Conservation (phyloP, 2,888 invertebrate genomes). For the Pyrocoelia pectoralis region DNA sequence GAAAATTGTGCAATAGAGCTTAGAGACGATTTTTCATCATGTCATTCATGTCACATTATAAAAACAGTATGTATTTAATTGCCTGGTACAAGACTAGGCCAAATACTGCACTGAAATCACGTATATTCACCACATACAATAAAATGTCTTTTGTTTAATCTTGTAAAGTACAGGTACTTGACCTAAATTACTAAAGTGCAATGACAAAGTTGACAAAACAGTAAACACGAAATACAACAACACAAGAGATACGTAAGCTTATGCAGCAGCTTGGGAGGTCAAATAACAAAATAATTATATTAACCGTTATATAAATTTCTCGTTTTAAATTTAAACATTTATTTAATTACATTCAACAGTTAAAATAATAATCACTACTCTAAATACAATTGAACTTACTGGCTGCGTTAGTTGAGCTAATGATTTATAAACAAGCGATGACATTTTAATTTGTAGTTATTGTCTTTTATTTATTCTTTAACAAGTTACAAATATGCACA, state of each 20-base stretch:
- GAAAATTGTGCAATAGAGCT: no score
- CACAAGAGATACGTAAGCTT: neutral
- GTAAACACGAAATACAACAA: no score
- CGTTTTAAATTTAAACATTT: slow-evolving; percentile 4
- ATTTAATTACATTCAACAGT: no score
- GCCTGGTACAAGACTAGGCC: no score
- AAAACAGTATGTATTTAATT: no score
- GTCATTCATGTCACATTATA: no score
- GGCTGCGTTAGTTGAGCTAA: slow-evolving; percentile 10
- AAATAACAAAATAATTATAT: neutral
- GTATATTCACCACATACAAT: no score
- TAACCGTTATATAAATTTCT: slow-evolving; percentile 9
- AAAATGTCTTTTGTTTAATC: neutral
- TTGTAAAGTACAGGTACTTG: neutral
- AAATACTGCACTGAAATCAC: no score
- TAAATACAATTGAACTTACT: slow-evolving; percentile 12
- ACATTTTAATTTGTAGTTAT: slow-evolving; percentile 10
- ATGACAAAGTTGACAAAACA: neutral
- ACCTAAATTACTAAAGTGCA: neutral
- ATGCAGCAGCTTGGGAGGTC: slow-evolving; percentile 1
- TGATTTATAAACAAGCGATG: slow-evolving; percentile 12
- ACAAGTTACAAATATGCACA: neutral
- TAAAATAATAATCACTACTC: no score
- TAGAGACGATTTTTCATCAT: no score
- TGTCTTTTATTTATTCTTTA: slow-evolving; percentile 5